Evolutionary conservation across 2,888 invertebrate genomes (phyloP).

Genomic region (Pyrocoelia pectoralis): DNA sequence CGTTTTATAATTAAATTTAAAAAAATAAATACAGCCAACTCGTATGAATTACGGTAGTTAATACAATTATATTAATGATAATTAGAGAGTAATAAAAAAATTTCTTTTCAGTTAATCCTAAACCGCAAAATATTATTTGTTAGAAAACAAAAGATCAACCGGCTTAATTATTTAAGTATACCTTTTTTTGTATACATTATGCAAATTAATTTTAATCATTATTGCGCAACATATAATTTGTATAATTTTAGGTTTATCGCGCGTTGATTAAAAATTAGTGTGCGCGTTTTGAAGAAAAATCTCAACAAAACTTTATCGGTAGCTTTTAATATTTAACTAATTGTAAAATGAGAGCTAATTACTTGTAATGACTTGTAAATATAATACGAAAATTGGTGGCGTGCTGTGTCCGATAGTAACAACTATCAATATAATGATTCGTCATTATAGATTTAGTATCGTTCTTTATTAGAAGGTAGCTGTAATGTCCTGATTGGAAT

Average conservation of each 20-base stretch:
- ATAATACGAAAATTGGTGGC: conserved; percentile 2
- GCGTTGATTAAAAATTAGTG: conserved; percentile 1
- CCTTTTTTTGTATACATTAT: conserved; percentile 26
- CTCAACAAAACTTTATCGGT: neutral
- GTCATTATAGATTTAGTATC: neutral
- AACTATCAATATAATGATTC: neutral
- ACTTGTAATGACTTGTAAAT: conserved; percentile 6
- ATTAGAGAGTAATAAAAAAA: conserved; percentile 17
- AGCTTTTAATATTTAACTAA: neutral
- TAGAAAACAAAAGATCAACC: conserved; percentile 20
- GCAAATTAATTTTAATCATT: conserved; percentile 31
- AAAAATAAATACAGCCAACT: conserved; percentile 25
- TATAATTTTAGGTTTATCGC: conserved; percentile 27
- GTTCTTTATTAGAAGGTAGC: neutral
- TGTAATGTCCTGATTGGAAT: neutral
- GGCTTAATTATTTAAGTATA: conserved; percentile 26
- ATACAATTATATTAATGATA: conserved; percentile 27
- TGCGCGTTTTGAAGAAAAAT: neutral
- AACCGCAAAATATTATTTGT: neutral
- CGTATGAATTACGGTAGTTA: conserved; percentile 23
- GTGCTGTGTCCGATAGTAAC: neutral
- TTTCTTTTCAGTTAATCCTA: conserved; percentile 9
- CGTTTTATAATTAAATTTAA: conserved; percentile 33
- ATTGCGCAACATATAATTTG: conserved; percentile 30
- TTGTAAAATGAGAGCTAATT: conserved; percentile 7